These are phyloP conservation scores for Neoarius graeffei DNA, from an alignment of 2,113 vertebrate species.

Conservation along the genomic window DNA sequence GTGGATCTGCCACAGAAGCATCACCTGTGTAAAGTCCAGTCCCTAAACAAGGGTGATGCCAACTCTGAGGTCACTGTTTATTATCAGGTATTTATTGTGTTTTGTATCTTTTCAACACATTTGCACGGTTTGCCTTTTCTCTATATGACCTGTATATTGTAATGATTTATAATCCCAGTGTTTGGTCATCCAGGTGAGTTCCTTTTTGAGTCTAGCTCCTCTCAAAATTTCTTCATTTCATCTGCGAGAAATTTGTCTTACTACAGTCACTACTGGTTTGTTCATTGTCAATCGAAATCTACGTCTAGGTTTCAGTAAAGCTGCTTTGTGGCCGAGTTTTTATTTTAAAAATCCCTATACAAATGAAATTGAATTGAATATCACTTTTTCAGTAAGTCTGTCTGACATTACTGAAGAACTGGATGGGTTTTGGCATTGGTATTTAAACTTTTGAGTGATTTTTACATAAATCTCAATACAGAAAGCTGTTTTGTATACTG, in stretches of 20 bases:
- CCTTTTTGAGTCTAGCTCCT: not conserved
- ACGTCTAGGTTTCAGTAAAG: not conserved
- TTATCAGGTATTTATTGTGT: slow-evolving; percentile 80
- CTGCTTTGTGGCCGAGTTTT: not conserved
- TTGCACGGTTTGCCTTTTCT: slow-evolving; percentile 1
- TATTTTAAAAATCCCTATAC: not conserved
- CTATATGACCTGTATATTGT: not conserved
- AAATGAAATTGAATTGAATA: not conserved
- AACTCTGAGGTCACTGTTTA: slow-evolving; percentile 97
- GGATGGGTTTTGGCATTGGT: not conserved
- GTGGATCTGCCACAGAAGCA: slow-evolving; percentile 83
- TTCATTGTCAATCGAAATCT: not conserved
- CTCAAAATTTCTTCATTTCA: not conserved
- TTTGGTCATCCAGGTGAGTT: not conserved
- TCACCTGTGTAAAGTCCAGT: slow-evolving; percentile 90
- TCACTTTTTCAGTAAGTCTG: not conserved
- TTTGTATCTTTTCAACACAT: not conserved
- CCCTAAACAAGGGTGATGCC: slow-evolving; percentile 89
- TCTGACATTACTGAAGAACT: not conserved
- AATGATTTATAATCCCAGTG: not conserved
- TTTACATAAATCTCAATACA: not conserved
- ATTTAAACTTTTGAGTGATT: not conserved
- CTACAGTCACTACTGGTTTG: not conserved
- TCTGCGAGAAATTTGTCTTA: not conserved
- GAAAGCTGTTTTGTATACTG: not conserved